Conservation (phyloP, 1,140 invertebrate genomes). For the Ceratosolen solmsi region DNA sequence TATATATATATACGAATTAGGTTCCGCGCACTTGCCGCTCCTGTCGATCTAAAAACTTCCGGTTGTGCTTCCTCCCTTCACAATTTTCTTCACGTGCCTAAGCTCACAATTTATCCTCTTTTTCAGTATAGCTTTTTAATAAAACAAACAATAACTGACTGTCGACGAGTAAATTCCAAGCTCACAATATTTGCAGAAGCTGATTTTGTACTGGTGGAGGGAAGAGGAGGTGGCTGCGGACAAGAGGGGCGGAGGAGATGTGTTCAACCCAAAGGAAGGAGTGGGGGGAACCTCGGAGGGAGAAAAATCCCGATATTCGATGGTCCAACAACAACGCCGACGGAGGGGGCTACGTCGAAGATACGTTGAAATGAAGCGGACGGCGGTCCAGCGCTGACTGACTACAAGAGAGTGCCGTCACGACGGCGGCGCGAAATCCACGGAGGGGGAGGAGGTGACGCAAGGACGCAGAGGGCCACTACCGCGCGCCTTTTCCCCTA, state of each 20-base stretch:
- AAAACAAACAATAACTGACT: conserved; percentile 6
- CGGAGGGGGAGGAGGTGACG: conserved; percentile 45
- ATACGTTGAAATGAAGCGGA: conserved; percentile 62
- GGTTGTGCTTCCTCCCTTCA: neutral
- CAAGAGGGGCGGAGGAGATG: neutral
- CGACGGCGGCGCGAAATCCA: conserved; percentile 64
- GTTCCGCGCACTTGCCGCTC: neutral
- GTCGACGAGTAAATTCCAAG: neutral
- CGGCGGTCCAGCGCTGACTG: conserved; percentile 75
- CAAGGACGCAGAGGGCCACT: conserved; percentile 29
- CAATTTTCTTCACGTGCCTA: too few species aligned
- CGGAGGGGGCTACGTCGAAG: neutral
- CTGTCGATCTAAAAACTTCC: neutral
- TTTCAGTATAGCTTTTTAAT: conserved; percentile 9
- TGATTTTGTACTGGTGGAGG: neutral
- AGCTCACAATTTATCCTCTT: neutral
- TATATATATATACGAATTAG: neutral
- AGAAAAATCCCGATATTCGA: conserved; percentile 33
- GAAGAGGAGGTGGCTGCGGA: neutral
- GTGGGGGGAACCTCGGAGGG: neutral
- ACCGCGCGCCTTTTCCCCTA: conserved; percentile 33
- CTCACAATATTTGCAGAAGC: conserved; percentile 3
- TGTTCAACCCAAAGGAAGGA: neutral
- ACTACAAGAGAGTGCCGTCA: conserved; percentile 69
- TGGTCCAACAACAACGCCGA: neutral